A percentile compares a stretch with the other conserved stretches of the same genome.
phyloP scores from a whole-genome alignment of 2,797 vertebrate genomes.

The Lepus townsendii region DNA sequence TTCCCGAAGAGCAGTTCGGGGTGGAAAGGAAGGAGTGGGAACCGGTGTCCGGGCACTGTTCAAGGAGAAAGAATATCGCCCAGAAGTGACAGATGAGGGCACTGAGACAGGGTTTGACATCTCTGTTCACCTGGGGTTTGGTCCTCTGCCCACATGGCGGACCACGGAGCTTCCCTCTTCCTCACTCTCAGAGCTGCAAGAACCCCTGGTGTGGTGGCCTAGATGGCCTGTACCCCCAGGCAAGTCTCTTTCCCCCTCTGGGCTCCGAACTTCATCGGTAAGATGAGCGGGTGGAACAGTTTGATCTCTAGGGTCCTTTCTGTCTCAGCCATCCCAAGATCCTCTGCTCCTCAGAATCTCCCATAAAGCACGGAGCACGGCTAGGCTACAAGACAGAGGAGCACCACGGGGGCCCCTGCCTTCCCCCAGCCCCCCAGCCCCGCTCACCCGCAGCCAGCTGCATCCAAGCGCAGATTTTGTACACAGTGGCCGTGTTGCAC shows the following conservation, averaged over 20 bases:
- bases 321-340: background rate
- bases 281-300: background rate
- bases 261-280: background rate
- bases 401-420: accelerated
- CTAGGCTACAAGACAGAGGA: too few relatives aligned
- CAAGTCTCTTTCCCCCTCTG: background rate
- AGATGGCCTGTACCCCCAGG: background rate
- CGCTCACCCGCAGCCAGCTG: conserved; percentile 96
- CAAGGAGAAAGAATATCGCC: background rate
- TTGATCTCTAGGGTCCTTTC: background rate
- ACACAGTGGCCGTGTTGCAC: conserved; percentile 96
- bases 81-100: background rate
- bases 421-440: background rate
- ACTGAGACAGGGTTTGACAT: too few relatives aligned
- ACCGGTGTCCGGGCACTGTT: background rate
- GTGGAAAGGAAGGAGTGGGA: background rate
- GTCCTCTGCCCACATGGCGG: background rate
- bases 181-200: background rate
- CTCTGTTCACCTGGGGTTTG: background rate
- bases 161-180: background rate
- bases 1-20: background rate
- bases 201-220: background rate
- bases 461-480: conserved; percentile 98
- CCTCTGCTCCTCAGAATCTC: background rate
- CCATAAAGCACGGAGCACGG: background rate